Base-by-base conservation (phyloP, 2,797 vertebrate species). In the Octomys mimax region DNA sequence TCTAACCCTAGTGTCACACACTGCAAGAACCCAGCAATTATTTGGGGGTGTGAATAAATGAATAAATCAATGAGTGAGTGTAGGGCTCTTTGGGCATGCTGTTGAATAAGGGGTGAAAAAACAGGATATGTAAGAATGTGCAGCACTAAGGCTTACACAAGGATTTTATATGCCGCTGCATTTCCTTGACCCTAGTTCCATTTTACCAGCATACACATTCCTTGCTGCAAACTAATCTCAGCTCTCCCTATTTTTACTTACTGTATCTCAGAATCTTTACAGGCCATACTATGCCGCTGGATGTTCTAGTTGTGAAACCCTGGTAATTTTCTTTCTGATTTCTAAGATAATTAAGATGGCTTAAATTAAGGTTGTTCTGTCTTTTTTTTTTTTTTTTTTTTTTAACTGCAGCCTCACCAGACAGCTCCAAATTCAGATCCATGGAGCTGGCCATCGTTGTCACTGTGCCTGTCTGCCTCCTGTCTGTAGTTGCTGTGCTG, bases 401-500 rank as follows among this genome's bases (percentile, higher is more conserved):
- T 1, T 10, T 92, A 98, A 97, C 79, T 0, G 66, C 93, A 28
- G 98, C 97, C 49, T 95, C 98, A 11, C 97, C 98, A 12, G 96
- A 98, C 66, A 98, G 97, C 86, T 97, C 98, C 0, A 96, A 97
- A 54, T 98, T 98, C 91, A 98, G 99, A 85, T 98, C 98, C 1
- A 97, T 98, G 98, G 99, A 99, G 95, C 97, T 99, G 97, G 95
- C 98, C 0, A 96, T 99, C 79, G 91, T 99, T 11, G 98, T 99
- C 89, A 97, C 99, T 24, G 99, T 99, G 95, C 99, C 99, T 0
- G 97, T 98, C 24, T 99, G 99, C 96, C 97, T 99, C 95, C 97
- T 99, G 96, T 99, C 98, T 36, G 49, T 99, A 8, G 97, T 84
- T 9, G 98, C 99, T 12, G 98, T 99, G 98, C 97, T 99, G 94